Evolutionary conservation across 2,888 invertebrate genomes (phyloP).

Genomic region (Epinotia demarniana): DNA sequence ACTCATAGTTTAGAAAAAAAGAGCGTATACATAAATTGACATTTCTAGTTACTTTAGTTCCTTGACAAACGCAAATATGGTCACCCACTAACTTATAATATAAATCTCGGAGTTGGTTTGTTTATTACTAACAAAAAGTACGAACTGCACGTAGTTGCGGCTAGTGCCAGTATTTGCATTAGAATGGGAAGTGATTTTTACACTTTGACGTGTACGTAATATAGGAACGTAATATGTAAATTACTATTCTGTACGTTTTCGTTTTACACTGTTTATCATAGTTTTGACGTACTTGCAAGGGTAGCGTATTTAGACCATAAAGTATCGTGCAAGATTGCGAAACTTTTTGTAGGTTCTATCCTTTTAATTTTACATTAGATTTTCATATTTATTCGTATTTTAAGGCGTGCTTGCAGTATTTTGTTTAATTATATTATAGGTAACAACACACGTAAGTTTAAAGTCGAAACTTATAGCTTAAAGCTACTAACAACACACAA

Average conservation of each 20-base stretch:
- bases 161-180: background rate
- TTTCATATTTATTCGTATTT: too few relatives aligned
- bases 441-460: too few relatives aligned
- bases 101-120: constrained; percentile 20
- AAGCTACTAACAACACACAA: too few relatives aligned
- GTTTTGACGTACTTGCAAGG: too few relatives aligned
- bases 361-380: too few relatives aligned
- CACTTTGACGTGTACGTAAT: background rate
- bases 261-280: background rate
- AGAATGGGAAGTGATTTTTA: background rate
- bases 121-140: constrained; percentile 12
- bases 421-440: too few relatives aligned
- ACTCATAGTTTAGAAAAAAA: too few relatives aligned
- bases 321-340: too few relatives aligned
- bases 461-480: too few relatives aligned
- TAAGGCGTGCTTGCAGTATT: too few relatives aligned
- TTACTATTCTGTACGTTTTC: background rate
- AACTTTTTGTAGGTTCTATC: too few relatives aligned
- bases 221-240: background rate
- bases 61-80: constrained; percentile 7
- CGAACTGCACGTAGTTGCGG: background rate
- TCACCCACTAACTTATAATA: constrained; percentile 27
- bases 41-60: background rate
- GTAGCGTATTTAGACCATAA: too few relatives aligned
- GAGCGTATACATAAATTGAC: background rate